Evolutionary conservation across 2,113 vertebrate genomes (phyloP).

Genomic region (Pardalotus punctatus): DNA sequence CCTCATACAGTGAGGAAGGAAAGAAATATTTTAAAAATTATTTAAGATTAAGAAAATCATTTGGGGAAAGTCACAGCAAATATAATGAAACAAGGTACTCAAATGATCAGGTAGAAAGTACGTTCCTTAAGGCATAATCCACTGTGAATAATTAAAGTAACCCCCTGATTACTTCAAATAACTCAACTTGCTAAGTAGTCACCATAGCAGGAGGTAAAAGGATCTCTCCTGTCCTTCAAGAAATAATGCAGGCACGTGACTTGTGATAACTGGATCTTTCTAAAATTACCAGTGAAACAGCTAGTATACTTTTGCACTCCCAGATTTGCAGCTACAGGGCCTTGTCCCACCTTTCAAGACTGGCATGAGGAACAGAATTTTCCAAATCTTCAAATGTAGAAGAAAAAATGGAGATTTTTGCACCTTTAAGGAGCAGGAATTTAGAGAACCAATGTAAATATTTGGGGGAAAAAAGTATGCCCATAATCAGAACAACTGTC

Average conservation of each 20-base stretch:
- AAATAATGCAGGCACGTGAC: not conserved
- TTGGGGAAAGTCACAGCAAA: not conserved
- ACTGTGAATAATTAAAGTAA: not conserved
- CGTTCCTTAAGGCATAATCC: not conserved
- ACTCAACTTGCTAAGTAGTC: not conserved
- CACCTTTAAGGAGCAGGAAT: not conserved
- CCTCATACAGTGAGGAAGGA: not conserved
- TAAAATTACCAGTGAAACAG: not conserved
- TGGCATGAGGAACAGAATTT: not conserved
- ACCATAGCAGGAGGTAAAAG: not conserved
- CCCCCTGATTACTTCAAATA: not conserved
- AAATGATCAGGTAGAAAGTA: not conserved
- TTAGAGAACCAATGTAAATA: not conserved
- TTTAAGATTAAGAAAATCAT: not conserved
- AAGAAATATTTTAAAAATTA: not conserved
- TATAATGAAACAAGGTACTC: not conserved
- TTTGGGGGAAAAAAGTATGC: not conserved
- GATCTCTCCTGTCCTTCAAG: not conserved
- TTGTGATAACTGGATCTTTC: not conserved
- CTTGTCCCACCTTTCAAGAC: not conserved
- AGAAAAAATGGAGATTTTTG: not conserved
- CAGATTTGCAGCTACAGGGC: not conserved
- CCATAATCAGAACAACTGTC: not conserved
- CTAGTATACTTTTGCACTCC: accelerated
- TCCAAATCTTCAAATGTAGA: not conserved